phyloP scores from a whole-genome alignment of 2,888 invertebrate genomes.

The Drosophila buzzatii region DNA sequence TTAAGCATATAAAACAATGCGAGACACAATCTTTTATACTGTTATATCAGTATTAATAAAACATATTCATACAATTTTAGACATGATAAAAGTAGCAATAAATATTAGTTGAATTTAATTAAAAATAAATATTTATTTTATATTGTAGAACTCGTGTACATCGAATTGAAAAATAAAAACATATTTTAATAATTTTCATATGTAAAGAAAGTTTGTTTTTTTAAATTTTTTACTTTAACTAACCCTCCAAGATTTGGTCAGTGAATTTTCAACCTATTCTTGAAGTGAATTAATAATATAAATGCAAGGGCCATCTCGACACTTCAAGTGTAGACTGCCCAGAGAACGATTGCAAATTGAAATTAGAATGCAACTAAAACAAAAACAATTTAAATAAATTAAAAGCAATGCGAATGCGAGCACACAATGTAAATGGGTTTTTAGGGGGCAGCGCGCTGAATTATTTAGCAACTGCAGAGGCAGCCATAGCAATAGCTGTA shows the following conservation, averaged over 20 bases:
- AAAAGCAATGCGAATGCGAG: slow-evolving; percentile 44
- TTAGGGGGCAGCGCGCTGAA: slow-evolving; percentile 46
- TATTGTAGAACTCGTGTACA: no score
- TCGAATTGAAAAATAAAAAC: no score
- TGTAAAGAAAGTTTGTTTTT: no score
- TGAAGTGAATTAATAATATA: slow-evolving; percentile 16
- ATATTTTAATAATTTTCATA: no score
- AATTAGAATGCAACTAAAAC: slow-evolving; percentile 68
- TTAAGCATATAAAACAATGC: background rate
- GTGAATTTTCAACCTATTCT: background rate
- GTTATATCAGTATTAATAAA: background rate
- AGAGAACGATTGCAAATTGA: slow-evolving; percentile 64
- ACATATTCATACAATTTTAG: background rate
- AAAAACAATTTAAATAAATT: slow-evolving; percentile 72
- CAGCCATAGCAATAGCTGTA: slow-evolving; percentile 10
- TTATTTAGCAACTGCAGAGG: slow-evolving; percentile 57
- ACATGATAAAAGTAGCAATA: background rate
- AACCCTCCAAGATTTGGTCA: background rate
- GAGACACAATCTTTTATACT: background rate
- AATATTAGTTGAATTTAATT: no score
- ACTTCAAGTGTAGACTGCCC: background rate
- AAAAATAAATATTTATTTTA: no score
- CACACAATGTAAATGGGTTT: slow-evolving; percentile 16
- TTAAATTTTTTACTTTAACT: no score
- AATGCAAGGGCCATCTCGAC: slow-evolving; percentile 27